Evolutionary conservation across 2,797 vertebrate genomes (phyloP).

Genomic region (Kryptopterus vitreolus): DNA sequence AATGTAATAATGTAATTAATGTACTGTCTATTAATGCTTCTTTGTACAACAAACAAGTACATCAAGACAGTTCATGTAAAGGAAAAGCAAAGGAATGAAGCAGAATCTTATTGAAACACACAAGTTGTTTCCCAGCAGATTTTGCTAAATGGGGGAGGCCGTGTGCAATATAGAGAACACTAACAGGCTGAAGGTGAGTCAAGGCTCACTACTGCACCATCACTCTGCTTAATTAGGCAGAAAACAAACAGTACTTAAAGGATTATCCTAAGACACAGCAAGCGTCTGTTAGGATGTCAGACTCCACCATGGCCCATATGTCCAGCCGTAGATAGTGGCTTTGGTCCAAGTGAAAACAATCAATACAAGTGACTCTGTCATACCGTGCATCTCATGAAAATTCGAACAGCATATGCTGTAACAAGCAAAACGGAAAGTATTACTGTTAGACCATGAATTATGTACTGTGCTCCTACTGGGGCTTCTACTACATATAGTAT

Average conservation of each 20-base stretch:
- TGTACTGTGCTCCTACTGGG: not conserved
- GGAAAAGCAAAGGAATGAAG: not conserved
- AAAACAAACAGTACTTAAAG: conserved; percentile 56
- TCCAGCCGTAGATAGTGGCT: conserved; percentile 31
- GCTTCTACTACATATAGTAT: not conserved
- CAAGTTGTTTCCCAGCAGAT: not conserved
- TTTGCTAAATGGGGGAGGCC: not conserved
- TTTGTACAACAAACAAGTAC: not conserved
- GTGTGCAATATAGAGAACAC: not conserved
- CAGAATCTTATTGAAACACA: not conserved
- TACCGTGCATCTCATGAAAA: not conserved
- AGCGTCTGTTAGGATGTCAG: conserved; percentile 48
- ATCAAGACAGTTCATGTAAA: not conserved
- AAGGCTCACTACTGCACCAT: conserved; percentile 7
- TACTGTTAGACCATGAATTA: not conserved
- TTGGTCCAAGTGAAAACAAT: conserved; percentile 20
- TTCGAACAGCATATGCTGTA: not conserved
- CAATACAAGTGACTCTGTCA: not conserved
- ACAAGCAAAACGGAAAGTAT: not conserved
- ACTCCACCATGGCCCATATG: conserved; percentile 32
- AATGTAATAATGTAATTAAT: too few species aligned
- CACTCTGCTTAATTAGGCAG: conserved; percentile 55
- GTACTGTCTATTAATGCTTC: not conserved
- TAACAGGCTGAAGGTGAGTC: conserved; percentile 17
- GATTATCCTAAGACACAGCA: conserved; percentile 53